phyloP scores from a whole-genome alignment of 2,113 vertebrate genomes.

The Nothocercus nigrocapillus region DNA sequence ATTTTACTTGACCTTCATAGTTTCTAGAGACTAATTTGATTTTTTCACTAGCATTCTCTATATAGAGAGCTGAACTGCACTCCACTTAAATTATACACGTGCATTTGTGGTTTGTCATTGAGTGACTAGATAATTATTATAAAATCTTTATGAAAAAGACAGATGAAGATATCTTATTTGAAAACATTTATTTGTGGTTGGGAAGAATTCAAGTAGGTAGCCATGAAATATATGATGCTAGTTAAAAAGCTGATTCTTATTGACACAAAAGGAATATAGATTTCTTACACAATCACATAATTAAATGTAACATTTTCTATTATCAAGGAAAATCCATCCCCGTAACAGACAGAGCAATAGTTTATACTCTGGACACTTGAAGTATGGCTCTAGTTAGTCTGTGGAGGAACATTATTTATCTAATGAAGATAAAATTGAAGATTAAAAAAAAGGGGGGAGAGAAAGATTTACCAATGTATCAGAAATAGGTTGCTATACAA shows the following conservation, averaged over 20 bases:
- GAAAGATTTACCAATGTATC: not conserved
- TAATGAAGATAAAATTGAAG: not conserved
- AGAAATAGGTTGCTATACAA: not conserved
- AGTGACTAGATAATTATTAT: not conserved
- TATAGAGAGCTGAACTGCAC: not conserved
- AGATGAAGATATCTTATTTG: not conserved
- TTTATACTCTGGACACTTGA: not conserved
- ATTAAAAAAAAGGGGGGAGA: not conserved
- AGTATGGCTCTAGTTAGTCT: not conserved
- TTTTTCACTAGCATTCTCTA: not conserved
- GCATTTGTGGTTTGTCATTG: not conserved
- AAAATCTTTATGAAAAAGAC: not conserved
- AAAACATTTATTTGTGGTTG: not conserved
- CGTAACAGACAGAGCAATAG: not conserved
- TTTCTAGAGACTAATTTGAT: not conserved
- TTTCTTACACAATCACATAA: not conserved
- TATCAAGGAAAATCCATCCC: not conserved
- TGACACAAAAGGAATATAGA: not conserved
- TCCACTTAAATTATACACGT: not conserved
- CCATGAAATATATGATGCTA: not conserved
- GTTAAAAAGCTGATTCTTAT: not conserved
- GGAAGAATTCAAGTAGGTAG: not conserved
- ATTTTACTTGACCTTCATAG: not conserved
- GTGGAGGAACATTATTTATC: accelerated
- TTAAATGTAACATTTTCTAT: not conserved